A percentile compares a stretch with the other conserved stretches of the same genome.
These are phyloP conservation scores for Ammospiza nelsoni DNA, from an alignment of 2,113 vertebrate genomes.

Conservation along the genomic window DNA sequence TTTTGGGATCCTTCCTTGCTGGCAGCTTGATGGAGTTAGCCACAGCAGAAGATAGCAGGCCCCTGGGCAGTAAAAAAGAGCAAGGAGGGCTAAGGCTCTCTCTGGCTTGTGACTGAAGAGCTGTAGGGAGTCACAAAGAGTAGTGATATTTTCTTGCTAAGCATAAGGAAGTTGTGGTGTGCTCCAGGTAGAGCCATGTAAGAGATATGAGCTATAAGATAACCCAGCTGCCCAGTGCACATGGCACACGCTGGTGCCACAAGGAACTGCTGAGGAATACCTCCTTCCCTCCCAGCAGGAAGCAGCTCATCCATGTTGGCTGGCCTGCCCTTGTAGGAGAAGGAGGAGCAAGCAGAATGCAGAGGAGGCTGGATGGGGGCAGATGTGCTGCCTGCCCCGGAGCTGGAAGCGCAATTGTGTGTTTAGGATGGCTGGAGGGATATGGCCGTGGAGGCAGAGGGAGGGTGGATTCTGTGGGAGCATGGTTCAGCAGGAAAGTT, in stretches of 20 bases:
- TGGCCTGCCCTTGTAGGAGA: not conserved
- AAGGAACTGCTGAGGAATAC: not conserved
- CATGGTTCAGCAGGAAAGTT: not conserved
- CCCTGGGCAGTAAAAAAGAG: not conserved
- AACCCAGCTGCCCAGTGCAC: not conserved
- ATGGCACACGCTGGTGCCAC: not conserved
- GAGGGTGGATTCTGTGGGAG: not conserved
- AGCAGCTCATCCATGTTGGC: accelerated
- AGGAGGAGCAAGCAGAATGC: not conserved
- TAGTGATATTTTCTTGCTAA: not conserved
- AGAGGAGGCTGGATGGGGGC: not conserved
- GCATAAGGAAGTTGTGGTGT: accelerated
- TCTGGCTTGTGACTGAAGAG: not conserved
- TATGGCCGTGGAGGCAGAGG: not conserved
- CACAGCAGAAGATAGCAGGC: not conserved
- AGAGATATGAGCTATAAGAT: not conserved
- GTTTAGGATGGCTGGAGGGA: accelerated
- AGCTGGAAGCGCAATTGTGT: accelerated
- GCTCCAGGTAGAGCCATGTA: not conserved
- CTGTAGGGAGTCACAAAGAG: not conserved
- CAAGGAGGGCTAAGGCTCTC: not conserved
- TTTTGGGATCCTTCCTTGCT: not conserved
- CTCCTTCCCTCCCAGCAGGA: not conserved
- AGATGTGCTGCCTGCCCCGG: not conserved
- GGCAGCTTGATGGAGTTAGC: not conserved